Percentiles rank a stretch among this genome's conserved stretches.
These are phyloP conservation scores for Pelvicachromis taeniatus DNA, from an alignment of 2,113 vertebrate genomes.

Conservation along the genomic window DNA sequence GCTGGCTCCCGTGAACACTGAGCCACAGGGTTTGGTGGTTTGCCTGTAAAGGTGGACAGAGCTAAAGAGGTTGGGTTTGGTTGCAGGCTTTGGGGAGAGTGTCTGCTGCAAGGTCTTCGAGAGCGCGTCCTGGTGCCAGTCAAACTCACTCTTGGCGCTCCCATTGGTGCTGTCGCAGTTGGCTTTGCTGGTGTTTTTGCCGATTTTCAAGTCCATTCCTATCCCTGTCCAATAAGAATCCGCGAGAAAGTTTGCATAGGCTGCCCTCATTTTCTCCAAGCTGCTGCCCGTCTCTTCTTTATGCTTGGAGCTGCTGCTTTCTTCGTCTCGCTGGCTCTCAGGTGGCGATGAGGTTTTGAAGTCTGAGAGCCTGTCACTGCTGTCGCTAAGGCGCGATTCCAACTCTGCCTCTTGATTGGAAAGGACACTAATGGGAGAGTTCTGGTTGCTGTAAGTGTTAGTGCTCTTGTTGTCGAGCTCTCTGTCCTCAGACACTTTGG, in stretches of 20 bases:
- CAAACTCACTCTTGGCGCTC: constrained; percentile 85
- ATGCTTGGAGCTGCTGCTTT: constrained; percentile 68
- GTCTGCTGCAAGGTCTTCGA: constrained; percentile 95
- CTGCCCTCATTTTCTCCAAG: constrained; percentile 96
- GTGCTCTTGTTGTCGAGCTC: constrained; percentile 85
- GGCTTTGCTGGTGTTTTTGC: constrained; percentile 80
- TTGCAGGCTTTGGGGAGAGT: constrained; percentile 79
- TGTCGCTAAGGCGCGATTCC: constrained; percentile 90
- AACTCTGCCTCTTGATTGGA: constrained; percentile 92
- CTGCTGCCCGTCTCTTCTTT: constrained; percentile 84
- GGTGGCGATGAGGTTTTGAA: constrained; percentile 83
- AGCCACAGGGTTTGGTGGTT: constrained; percentile 85
- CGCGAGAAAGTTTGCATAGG: constrained; percentile 96
- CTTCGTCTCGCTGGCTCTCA: constrained; percentile 78
- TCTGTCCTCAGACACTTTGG: constrained; percentile 88
- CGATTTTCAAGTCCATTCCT: constrained; percentile 89
- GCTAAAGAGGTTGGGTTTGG: constrained; percentile 95
- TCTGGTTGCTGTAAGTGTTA: constrained; percentile 89
- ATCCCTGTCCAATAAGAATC: constrained; percentile 97
- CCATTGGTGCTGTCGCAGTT: constrained; percentile 89
- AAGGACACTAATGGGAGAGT: constrained; percentile 89
- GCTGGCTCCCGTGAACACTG: constrained; percentile 93
- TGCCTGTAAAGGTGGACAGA: constrained; percentile 94
- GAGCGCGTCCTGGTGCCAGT: constrained; percentile 96
- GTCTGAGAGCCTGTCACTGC: constrained; percentile 90